phyloP scores from a whole-genome alignment of 2,888 invertebrate genomes.

The Julus scandinavius region DNA sequence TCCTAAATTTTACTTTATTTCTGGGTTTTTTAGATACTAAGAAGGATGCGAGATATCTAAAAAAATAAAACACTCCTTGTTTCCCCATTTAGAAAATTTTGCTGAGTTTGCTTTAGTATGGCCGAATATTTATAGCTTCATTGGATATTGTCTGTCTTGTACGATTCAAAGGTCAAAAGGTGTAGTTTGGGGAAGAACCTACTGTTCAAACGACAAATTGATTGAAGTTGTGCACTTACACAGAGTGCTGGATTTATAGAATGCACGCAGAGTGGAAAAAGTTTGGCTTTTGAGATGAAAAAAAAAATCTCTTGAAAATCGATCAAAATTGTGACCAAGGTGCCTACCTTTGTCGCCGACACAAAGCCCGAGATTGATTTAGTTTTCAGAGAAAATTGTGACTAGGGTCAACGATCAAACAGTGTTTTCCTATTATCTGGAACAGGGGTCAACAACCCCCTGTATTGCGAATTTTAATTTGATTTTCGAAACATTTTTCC shows the following conservation, averaged over 20 bases:
- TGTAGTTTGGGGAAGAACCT: neutral
- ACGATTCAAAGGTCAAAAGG: neutral
- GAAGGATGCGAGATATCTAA: too few relatives aligned
- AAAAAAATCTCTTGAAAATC: neutral
- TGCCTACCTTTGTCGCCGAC: neutral
- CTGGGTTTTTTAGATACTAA: too few relatives aligned
- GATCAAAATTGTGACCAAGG: neutral
- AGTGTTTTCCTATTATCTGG: neutral
- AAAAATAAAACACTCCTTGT: too few relatives aligned
- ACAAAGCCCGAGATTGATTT: conserved; percentile 43
- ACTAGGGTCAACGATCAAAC: conserved; percentile 37
- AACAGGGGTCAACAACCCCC: neutral
- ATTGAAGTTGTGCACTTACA: neutral
- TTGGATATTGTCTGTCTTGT: neutral
- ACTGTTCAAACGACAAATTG: conserved; percentile 8
- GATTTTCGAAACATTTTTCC: neutral
- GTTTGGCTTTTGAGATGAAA: neutral
- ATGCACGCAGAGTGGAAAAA: neutral
- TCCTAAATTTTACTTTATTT: too few relatives aligned
- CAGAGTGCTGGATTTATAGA: conserved; percentile 9
- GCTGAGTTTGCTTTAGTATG: neutral
- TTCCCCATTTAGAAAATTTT: neutral
- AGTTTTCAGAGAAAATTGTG: neutral
- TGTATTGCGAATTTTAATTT: neutral
- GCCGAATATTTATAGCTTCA: neutral